A percentile compares a stretch with the other conserved stretches of the same genome.
phyloP scores from a whole-genome alignment of 2,113 vertebrate species.

The Platichthys flesus region DNA sequence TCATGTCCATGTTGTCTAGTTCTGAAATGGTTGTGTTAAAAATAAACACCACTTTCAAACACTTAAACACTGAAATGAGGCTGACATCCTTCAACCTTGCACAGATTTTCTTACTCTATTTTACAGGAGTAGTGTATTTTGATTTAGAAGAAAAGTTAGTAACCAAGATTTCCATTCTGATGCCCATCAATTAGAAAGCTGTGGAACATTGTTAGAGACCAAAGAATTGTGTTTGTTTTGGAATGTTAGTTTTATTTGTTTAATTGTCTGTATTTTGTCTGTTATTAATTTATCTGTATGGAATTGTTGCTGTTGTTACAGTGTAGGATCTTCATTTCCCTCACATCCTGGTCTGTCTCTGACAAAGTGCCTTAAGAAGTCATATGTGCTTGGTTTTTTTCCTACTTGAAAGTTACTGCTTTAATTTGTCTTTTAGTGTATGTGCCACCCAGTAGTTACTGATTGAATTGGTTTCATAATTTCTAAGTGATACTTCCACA shows the following conservation, averaged over 20 bases:
- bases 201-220: conserved; percentile 29
- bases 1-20: conserved; percentile 8
- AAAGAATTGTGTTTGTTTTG: conserved; percentile 31
- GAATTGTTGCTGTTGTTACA: neutral
- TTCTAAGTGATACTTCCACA: neutral
- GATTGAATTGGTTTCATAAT: neutral
- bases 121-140: conserved; percentile 5
- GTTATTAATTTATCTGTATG: conserved; percentile 46
- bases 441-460: conserved; percentile 7
- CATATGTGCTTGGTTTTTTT: neutral
- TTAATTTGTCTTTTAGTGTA: neutral
- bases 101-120: conserved; percentile 39
- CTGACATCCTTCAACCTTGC: conserved; percentile 7
- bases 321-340: neutral
- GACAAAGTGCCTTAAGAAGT: conserved; percentile 42
- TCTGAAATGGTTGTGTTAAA: neutral
- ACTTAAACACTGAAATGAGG: conserved; percentile 9
- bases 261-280: conserved; percentile 14
- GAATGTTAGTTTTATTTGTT: conserved; percentile 37
- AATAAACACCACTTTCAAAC: conserved; percentile 12
- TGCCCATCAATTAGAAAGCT: neutral
- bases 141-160: neutral
- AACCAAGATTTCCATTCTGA: conserved; percentile 5
- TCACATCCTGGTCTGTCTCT: conserved; percentile 8
- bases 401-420: conserved; percentile 22